Evolutionary conservation across 2,888 invertebrate species (phyloP).

Genomic region (Lycophotia porphyrea): DNA sequence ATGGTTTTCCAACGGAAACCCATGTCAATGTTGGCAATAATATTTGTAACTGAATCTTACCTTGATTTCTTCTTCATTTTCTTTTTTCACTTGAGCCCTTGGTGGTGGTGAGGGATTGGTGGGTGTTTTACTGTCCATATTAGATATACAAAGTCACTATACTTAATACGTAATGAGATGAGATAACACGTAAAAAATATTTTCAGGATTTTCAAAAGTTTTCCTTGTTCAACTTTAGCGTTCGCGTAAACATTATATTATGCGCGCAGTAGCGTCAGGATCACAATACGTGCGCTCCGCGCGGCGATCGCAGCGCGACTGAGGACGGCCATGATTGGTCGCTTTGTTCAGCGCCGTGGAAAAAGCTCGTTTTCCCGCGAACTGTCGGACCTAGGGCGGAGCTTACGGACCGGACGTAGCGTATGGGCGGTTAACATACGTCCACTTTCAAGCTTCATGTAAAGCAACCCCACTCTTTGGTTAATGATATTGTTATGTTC

Average conservation of each 20-base stretch:
- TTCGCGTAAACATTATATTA: slow-evolving; percentile 84
- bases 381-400: slow-evolving; percentile 79
- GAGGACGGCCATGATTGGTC: slow-evolving; percentile 71
- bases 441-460: slow-evolving; percentile 50
- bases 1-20: slow-evolving; percentile 84
- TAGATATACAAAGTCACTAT: slow-evolving; percentile 68
- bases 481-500: slow-evolving; percentile 36
- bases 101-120: slow-evolving; percentile 81
- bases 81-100: slow-evolving; percentile 91
- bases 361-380: slow-evolving; percentile 81
- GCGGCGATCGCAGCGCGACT: slow-evolving; percentile 80
- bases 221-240: slow-evolving; percentile 74
- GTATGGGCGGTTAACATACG: slow-evolving; percentile 71
- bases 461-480: slow-evolving; percentile 39
- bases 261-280: slow-evolving; percentile 49
- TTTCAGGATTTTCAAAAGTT: slow-evolving; percentile 73
- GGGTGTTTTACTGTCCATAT: slow-evolving; percentile 90
- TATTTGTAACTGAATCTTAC: slow-evolving; percentile 83
- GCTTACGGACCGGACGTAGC: slow-evolving; percentile 74
- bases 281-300: slow-evolving; percentile 63
- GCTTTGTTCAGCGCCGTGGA: slow-evolving; percentile 65
- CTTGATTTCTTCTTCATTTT: slow-evolving; percentile 94
- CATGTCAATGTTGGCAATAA: slow-evolving; percentile 71
- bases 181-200: slow-evolving; percentile 65
- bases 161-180: slow-evolving; percentile 54